Percentiles rank a stretch among this genome's conserved stretches.
phyloP scores from a whole-genome alignment of 2,113 vertebrate genomes.

The Vireo altiloquus region DNA sequence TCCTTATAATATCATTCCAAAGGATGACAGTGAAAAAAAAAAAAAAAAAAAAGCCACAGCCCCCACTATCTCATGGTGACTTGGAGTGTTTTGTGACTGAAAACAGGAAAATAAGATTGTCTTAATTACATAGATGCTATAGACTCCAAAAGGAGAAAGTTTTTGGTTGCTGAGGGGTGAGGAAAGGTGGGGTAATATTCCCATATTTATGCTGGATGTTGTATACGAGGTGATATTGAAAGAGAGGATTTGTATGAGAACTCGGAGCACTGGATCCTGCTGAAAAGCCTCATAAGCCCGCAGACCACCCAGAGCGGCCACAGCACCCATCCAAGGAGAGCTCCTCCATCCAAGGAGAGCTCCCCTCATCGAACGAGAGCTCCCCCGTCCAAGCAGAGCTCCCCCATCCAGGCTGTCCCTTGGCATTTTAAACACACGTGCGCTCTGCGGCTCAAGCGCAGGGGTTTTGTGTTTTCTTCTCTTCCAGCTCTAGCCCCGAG shows the following conservation, averaged over 20 bases:
- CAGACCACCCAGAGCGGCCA: not conserved
- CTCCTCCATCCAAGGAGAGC: not conserved
- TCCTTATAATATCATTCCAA: not conserved
- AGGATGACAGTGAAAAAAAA: not conserved
- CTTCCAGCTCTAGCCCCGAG: not conserved
- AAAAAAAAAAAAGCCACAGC: not conserved
- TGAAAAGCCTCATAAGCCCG: not conserved
- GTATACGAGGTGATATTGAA: not conserved
- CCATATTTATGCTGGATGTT: not conserved
- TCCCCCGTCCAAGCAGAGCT: not conserved
- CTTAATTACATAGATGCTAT: not conserved
- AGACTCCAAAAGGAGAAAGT: not conserved
- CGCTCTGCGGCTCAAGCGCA: not conserved
- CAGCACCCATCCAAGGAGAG: not conserved
- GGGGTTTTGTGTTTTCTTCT: not conserved
- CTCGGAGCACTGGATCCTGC: not conserved
- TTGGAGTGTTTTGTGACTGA: not conserved
- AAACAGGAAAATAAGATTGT: not conserved
- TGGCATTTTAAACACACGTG: not conserved
- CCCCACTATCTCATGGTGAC: not conserved
- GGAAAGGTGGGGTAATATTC: not conserved
- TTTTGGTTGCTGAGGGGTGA: not conserved
- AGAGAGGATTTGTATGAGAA: not conserved
- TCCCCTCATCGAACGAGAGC: too few relatives aligned
- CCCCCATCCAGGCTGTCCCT: not conserved